Evolutionary conservation across 1,140 invertebrate species (phyloP), one percentile per base, ranked within the genome.

Genomic region (Phthorimaea operculella): DNA sequence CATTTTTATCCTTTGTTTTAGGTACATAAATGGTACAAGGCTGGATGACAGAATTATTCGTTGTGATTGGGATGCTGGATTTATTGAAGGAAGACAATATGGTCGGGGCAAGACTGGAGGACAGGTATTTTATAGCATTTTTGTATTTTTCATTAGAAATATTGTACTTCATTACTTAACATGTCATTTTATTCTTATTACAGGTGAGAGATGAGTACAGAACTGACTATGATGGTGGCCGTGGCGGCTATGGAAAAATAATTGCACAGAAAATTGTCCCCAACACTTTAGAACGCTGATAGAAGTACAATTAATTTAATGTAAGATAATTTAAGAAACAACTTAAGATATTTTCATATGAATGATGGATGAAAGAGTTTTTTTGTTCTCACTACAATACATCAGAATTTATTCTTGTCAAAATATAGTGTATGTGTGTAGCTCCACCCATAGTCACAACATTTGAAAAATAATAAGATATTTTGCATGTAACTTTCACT

Each of bases 41-140:
- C 83, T 99, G 14, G 98, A 99, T 87, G 98, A 99, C 72, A 90
- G 98, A 74, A 94, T 99, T 51, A 96, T 99, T 18, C 88, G 98
- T 74, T 98, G 96, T 55, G 98, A 99, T 87, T 99, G 98, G 97
- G 98, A 99, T 86, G 97, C 97, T 49, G 98, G 98, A 4, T 99
- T 99, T 86, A 90, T 97, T 52, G 98, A 99, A 88, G 98, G 98
- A 2, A 87, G 98, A 71, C 98, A 99, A 79, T 99, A 96, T 88
- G 98, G 98, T 14, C 88, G 98, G 68, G 98, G 98, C 28, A 99
- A 98, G 88, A 96, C 94, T 76, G 98, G 98, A 49, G 98, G 98
- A 74, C 98, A 99, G 90, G 96, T 97, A 86, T 79, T 28, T 28
- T 28, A 28, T 4, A 28, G 6, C 21, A 28, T 6, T 6, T 28